These are phyloP conservation scores for Myotis daubentonii DNA, from an alignment of 2,797 vertebrate genomes.

Conservation along the genomic window DNA sequence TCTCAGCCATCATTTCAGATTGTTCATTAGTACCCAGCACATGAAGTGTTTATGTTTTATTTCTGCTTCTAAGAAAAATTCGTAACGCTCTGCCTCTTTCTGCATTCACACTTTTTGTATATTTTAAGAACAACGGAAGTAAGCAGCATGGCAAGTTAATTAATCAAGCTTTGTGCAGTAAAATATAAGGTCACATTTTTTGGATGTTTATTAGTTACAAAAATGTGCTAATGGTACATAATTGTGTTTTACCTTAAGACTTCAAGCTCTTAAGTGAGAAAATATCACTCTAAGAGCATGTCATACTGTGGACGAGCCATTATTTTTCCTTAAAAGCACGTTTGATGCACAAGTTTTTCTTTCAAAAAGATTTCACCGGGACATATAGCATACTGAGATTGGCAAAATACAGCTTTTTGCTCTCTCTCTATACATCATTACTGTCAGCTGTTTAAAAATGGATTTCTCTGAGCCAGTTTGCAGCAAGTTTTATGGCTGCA, in stretches of 20 bases:
- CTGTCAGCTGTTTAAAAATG: slow-evolving; percentile 77
- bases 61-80: neutral
- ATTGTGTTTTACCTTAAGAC: slow-evolving; percentile 65
- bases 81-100: neutral
- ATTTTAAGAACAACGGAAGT: slow-evolving; percentile 51
- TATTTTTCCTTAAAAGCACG: slow-evolving; percentile 64
- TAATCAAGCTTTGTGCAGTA: slow-evolving; percentile 59
- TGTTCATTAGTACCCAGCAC: neutral
- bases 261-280: slow-evolving; percentile 71
- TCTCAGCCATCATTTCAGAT: neutral
- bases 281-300: slow-evolving; percentile 66
- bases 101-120: neutral
- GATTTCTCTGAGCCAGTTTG: slow-evolving; percentile 63
- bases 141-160: slow-evolving; percentile 52
- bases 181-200: slow-evolving; percentile 65
- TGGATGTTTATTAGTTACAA: slow-evolving; percentile 62
- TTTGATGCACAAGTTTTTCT: slow-evolving; percentile 69
- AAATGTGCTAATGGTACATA: slow-evolving; percentile 76
- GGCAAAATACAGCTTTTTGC: slow-evolving; percentile 73
- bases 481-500: slow-evolving; percentile 73
- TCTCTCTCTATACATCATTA: slow-evolving; percentile 74
- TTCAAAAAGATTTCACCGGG: slow-evolving; percentile 65
- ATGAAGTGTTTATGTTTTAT: neutral
- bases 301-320: slow-evolving; percentile 41
- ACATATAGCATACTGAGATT: slow-evolving; percentile 67